Base-by-base conservation (phyloP, 2,113 vertebrate species). In the Hyperopisus bebe region DNA sequence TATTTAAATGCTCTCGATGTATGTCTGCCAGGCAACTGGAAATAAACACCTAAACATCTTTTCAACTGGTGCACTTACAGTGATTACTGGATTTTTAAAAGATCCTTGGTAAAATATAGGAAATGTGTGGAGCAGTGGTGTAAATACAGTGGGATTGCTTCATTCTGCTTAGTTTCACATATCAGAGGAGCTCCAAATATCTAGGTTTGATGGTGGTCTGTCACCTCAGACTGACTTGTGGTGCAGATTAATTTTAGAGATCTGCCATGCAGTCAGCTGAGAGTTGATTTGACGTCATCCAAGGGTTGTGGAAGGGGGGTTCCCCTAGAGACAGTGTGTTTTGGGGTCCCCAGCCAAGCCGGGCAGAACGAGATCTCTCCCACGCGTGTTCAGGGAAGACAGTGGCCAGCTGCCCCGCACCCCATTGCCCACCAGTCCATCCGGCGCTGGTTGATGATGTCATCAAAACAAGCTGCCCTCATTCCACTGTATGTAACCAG, bases 401-500 rank as follows among this genome's bases (percentile, higher is more conserved):
- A 10, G 35, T 42, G n/a, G 84, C 58, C 13, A 50, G 42, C 83
- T 66, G 82, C 42, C 58, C 24, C 31, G 8, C 42, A 42, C 21
- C 83, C 74, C 58, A 42, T 31, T 42, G 46, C 85, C 46, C n/a
- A 58, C 42, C 35, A 46, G 31, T 66, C 88, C 77, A 89, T 90
- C 74, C 66, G 88, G 88, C 66, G 46, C 50, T 50, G 44, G 66
- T 83, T 24, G 66, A 87, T 89, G 89, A 86, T 62, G 88, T 51
- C n/a, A 35, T 46, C 50, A 87, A 27, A 17, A 70, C 35, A 44
- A 24, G 35, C 70, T 62, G 86, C 31, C 70, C 39, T 88, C 77
- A 66, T 51, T n/a, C 80, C 80, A 50, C 70, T 86, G n/a, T n/a
- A 47, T 24, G 7, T 46, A 84, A 84, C 9, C 39, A 42, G 15